Conservation (phyloP, 2,888 invertebrate genomes). For the Polydrusus cervinus region DNA sequence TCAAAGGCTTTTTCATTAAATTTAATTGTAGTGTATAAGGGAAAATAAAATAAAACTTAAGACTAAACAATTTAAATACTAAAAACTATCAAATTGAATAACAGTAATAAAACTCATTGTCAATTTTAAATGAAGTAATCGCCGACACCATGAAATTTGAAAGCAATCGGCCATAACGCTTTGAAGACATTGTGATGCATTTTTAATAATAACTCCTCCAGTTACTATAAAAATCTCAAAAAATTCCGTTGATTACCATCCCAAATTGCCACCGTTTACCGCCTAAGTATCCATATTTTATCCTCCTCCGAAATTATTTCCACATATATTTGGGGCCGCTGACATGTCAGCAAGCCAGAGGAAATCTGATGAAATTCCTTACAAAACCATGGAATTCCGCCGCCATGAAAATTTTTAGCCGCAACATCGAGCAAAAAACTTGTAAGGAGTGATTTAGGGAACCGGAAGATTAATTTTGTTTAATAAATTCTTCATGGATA, state of each 20-base stretch:
- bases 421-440: constrained; percentile 31
- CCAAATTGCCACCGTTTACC: constrained; percentile 12
- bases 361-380: constrained; percentile 54
- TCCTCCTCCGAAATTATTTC: constrained; percentile 49
- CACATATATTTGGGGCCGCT: constrained; percentile 36
- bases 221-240: constrained; percentile 8
- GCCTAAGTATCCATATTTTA: constrained; percentile 49
- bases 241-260: constrained; percentile 16
- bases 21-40: too few species aligned
- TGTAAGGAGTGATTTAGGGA: constrained; percentile 27
- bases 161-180: too few species aligned
- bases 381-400: constrained; percentile 46
- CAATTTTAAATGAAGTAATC: too few species aligned
- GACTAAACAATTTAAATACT: too few species aligned
- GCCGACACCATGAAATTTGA: too few species aligned
- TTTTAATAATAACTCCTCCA: background rate
- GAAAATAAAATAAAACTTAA: too few species aligned
- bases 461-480: constrained; percentile 39
- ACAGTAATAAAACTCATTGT: too few species aligned
- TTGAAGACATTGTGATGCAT: background rate
- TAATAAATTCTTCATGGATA: constrained; percentile 32
- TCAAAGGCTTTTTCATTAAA: too few species aligned
- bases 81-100: too few species aligned
- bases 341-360: constrained; percentile 42
- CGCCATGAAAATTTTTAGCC: constrained; percentile 33